Conservation (phyloP, 2,113 vertebrate species). For the Cheilinus undulatus region DNA sequence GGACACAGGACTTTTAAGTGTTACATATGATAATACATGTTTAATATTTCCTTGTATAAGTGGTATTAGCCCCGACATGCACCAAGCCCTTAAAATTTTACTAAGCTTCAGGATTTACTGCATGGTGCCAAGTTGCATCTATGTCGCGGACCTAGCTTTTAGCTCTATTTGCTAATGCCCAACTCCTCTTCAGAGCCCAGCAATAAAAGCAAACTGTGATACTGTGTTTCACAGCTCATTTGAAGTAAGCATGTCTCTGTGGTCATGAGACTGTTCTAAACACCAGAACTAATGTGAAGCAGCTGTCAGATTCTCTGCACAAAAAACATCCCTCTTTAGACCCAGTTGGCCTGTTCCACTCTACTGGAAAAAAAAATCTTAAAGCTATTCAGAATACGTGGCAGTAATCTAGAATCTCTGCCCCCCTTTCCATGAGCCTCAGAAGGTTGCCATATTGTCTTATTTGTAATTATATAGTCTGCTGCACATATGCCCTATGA, state of each 20-base stretch:
- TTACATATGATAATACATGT: not conserved
- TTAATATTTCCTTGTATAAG: constrained; percentile 1
- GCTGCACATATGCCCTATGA: constrained; percentile 5
- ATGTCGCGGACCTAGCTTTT: constrained; percentile 7
- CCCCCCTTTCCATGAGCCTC: not conserved
- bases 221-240: constrained; percentile 71
- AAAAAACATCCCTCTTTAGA: constrained; percentile 57
- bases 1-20: not conserved
- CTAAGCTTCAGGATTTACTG: too few species aligned
- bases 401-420: constrained; percentile 6
- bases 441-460: constrained; percentile 19
- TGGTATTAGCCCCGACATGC: not conserved
- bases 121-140: not conserved
- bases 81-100: too few species aligned
- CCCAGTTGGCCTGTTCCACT: constrained; percentile 37
- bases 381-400: constrained; percentile 14
- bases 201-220: constrained; percentile 55
- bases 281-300: constrained; percentile 73
- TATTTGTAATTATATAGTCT: constrained; percentile 7
- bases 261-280: constrained; percentile 66
- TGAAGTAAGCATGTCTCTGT: constrained; percentile 66
- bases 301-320: constrained; percentile 69
- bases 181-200: constrained; percentile 27
- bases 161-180: constrained; percentile 31
- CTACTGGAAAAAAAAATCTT: constrained; percentile 30